These are phyloP conservation scores for Perdita meconis DNA, from an alignment of 2,888 invertebrate species.

Conservation along the genomic window DNA sequence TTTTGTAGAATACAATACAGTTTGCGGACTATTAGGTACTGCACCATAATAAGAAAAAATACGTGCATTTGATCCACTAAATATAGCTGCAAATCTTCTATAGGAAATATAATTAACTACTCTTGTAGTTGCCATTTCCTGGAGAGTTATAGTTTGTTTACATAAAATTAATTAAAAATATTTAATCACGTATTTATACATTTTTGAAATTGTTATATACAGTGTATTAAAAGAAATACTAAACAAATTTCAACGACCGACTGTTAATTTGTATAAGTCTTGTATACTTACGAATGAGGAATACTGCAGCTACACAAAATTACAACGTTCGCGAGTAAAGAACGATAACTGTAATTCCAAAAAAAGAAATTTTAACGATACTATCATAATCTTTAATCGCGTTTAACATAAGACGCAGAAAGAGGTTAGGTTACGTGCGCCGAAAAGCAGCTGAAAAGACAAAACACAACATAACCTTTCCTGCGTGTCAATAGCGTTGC, in stretches of 20 bases:
- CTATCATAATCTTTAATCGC: conserved; percentile 3
- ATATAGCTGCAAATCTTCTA: conserved; percentile 60
- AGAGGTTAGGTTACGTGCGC: conserved; percentile 42
- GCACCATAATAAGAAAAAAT: conserved; percentile 12
- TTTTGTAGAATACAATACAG: conserved; percentile 63
- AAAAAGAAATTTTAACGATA: not conserved
- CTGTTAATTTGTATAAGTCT: not conserved
- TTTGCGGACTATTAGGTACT: conserved; percentile 38
- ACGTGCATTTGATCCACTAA: conserved; percentile 40
- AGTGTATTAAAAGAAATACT: not conserved
- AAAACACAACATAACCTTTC: conserved; percentile 51
- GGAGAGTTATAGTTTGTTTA: conserved; percentile 17
- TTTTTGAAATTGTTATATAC: not conserved
- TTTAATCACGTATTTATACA: not conserved
- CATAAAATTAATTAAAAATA: not conserved
- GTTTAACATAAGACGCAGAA: conserved; percentile 3
- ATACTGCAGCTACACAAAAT: not conserved
- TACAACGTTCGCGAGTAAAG: not conserved
- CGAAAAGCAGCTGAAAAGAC: not conserved
- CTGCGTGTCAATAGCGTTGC: not conserved
- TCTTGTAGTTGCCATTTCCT: conserved; percentile 76
- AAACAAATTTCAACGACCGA: not conserved
- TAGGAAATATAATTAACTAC: conserved; percentile 69
- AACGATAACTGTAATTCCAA: not conserved
- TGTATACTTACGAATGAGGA: conserved; percentile 10